phyloP scores from a whole-genome alignment of 2,888 invertebrate species.

The Leucophenga maculata region DNA sequence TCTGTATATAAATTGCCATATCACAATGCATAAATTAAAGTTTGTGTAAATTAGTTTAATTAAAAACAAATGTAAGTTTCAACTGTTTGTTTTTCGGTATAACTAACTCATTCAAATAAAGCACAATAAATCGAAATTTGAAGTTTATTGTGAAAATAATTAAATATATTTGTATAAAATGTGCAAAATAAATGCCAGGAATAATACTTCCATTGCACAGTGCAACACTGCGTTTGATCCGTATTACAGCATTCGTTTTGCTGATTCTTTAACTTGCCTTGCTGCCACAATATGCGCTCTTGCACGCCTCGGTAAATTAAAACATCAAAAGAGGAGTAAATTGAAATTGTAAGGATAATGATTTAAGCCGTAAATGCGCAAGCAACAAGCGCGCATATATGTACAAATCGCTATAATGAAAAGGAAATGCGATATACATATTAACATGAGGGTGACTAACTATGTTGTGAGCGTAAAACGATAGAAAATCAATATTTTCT shows the following conservation, averaged over 20 bases:
- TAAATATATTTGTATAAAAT: no score
- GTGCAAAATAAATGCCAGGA: no score
- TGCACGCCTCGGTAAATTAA: slow-evolving; percentile 1
- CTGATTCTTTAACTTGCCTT: no score
- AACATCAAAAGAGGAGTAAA: slow-evolving; percentile 39
- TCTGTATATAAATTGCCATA: slow-evolving; percentile 13
- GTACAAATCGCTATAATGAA: background rate
- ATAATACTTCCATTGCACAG: no score
- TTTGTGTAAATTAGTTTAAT: slow-evolving; percentile 63
- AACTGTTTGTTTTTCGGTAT: background rate
- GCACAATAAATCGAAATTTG: no score
- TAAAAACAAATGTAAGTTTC: slow-evolving; percentile 40
- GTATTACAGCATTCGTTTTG: no score
- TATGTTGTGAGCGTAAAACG: no score
- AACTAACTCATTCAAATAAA: no score
- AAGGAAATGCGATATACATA: slow-evolving; percentile 9
- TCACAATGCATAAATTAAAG: slow-evolving; percentile 48
- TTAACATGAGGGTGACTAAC: no score
- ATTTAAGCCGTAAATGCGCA: slow-evolving; percentile 43
- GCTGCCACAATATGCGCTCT: background rate
- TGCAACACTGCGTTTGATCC: no score
- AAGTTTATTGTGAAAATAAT: no score
- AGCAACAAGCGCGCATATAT: slow-evolving; percentile 9
- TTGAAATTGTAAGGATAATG: slow-evolving; percentile 58
- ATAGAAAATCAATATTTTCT: no score